Evolutionary conservation across 2,113 vertebrate species (phyloP).

Genomic region (Eira barbara): DNA sequence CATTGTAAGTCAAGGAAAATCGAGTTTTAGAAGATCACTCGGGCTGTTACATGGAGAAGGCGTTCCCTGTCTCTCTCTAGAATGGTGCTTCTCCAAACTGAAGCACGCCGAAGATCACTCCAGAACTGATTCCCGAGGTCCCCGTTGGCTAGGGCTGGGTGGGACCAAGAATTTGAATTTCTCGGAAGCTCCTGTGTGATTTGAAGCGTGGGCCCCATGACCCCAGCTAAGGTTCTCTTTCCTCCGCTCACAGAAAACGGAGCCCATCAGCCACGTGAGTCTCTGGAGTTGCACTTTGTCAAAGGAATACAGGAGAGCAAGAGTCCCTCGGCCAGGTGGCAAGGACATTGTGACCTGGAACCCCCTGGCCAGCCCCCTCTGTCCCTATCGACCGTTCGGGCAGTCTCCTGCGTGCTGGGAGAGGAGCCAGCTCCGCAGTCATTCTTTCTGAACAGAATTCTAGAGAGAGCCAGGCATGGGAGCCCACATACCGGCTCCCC

Average conservation of each 20-base stretch:
- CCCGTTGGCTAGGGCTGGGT: background rate
- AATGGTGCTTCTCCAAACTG: background rate
- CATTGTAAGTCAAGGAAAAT: background rate
- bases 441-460: slow-evolving; percentile 69
- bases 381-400: background rate
- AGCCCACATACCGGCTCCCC: background rate
- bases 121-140: background rate
- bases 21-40: background rate
- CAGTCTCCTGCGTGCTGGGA: background rate
- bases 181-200: background rate
- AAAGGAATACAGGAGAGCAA: background rate
- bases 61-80: background rate
- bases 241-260: background rate
- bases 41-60: background rate
- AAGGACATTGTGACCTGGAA: too few species aligned
- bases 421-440: slow-evolving; percentile 40
- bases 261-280: background rate
- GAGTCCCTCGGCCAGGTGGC: background rate
- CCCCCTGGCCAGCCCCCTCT: too few species aligned
- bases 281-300: background rate
- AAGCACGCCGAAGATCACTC: background rate
- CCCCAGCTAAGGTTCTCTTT: background rate
- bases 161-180: background rate
- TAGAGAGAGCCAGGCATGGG: slow-evolving; percentile 11
- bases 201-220: too few species aligned